Percentiles rank a stretch among this genome's conserved stretches.
Evolutionary conservation across 2,888 invertebrate species (phyloP).

Genomic region (Parnassius apollo): DNA sequence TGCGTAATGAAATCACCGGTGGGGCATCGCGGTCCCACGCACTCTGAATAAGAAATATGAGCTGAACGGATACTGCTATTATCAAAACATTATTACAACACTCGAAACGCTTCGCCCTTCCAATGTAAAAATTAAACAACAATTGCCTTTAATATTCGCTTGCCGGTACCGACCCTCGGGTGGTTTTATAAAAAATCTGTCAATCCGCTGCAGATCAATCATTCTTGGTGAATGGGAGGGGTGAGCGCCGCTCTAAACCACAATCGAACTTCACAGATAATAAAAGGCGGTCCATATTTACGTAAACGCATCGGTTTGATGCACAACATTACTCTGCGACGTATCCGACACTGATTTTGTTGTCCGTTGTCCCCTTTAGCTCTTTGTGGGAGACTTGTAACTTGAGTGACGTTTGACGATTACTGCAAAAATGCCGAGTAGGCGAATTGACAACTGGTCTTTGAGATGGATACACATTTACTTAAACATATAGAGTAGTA

Average conservation of each 20-base stretch:
- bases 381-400: conserved; percentile 47
- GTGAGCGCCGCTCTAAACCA: conserved; percentile 60
- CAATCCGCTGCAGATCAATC: conserved; percentile 80
- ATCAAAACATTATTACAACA: conserved; percentile 82
- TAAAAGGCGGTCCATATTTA: conserved; percentile 75
- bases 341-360: conserved; percentile 62
- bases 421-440: conserved; percentile 53
- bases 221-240: conserved; percentile 74
- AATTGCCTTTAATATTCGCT: conserved; percentile 81
- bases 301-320: conserved; percentile 76
- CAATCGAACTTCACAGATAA: conserved; percentile 74
- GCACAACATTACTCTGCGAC: conserved; percentile 63
- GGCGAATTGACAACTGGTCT: conserved; percentile 41
- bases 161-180: conserved; percentile 65
- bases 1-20: conserved; percentile 45
- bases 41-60: conserved; percentile 79
- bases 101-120: conserved; percentile 74
- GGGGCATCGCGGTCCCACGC: conserved; percentile 64
- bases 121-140: conserved; percentile 80
- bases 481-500: no score
- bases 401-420: conserved; percentile 63
- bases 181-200: conserved; percentile 78
- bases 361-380: conserved; percentile 49
- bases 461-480: not conserved
- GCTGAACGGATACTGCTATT: conserved; percentile 79